Conservation (phyloP, 2,797 vertebrate species). For the Clamator glandarius region DNA sequence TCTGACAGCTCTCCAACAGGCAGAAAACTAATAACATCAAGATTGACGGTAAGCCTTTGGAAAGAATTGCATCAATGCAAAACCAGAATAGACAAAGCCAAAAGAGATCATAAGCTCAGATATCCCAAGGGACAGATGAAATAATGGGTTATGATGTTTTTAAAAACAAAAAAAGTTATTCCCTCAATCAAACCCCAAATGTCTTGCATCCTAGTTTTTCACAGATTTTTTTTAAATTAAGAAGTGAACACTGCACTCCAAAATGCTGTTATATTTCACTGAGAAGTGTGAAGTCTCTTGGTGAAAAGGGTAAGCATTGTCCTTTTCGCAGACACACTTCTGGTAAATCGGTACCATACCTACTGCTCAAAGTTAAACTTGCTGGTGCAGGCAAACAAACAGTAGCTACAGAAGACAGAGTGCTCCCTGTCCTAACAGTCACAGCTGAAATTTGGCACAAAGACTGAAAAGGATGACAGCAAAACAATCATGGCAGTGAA, state of each 20-base stretch:
- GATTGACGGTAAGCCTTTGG: slow-evolving; percentile 19
- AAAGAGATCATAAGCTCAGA: slow-evolving; percentile 6
- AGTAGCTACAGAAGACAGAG: neutral
- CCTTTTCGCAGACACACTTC: neutral
- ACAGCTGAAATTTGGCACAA: neutral
- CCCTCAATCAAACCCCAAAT: neutral
- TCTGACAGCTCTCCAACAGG: neutral
- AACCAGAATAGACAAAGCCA: slow-evolving; percentile 27
- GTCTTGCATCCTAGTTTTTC: neutral
- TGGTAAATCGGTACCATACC: neutral
- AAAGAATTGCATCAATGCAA: slow-evolving; percentile 28
- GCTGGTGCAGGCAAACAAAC: neutral
- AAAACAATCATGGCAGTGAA: neutral
- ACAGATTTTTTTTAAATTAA: neutral
- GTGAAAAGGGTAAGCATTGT: neutral
- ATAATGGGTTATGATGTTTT: slow-evolving; percentile 9
- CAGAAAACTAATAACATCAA: slow-evolving; percentile 42
- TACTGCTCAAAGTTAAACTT: neutral
- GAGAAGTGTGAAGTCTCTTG: neutral
- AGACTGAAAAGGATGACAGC: neutral
- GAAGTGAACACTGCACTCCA: neutral
- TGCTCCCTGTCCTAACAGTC: neutral
- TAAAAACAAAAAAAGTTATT: neutral
- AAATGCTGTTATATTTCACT: neutral
- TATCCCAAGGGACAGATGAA: slow-evolving; percentile 28